Evolutionary conservation across 1,140 invertebrate species (phyloP), one percentile per base, ranked within the genome.

Genomic region (Trichomalopsis sarcophagae): DNA sequence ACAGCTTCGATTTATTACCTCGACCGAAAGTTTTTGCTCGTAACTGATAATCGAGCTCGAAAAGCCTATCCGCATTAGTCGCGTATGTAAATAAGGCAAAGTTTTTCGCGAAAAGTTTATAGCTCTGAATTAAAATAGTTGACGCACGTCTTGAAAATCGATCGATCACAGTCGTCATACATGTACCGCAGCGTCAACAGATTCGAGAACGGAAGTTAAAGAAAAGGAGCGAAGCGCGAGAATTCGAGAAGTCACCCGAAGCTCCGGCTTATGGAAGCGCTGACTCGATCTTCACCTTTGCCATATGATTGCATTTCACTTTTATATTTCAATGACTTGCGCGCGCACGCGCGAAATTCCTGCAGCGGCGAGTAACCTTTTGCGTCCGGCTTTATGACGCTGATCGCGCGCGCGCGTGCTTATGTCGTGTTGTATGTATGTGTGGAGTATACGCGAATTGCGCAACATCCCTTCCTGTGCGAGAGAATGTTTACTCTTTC

Each of bases 311-410:
- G 66, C 21, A 55, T 71, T 62, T 82, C 71, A 13, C 36, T 73
- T 50, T 81, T 47, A 14, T 81, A 69, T 27, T 40, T 33, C 2
- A 62, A 82, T 82, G 47, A 82, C 69, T 81, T 74, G 27, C 44
- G 55, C 55, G 33, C 17, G 14, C 50, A 2, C 50, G 13, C 17
- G 55, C 33, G 47, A 30, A 82, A 82, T 82, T 55, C 71, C 79
- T 81, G 40, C 44, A 6, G 23, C n/a, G 23, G 17, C 33, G n/a
- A n/a, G 33, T 73, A 36, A 73, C 68, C 68, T 50, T 55, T 62
- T n/a, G 55, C 55, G 17, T 62, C 55, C 55, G 55, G 17, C 17
- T 62, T 1, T 7, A 6, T 62, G 55, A 62, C 55, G 55, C 17
- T 55, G 50, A 21, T 10, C 44, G 5, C 11, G 0, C 40, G 40